Base-by-base conservation (phyloP, 2,888 invertebrate genomes). In the Lissocephala sabroskyi region DNA sequence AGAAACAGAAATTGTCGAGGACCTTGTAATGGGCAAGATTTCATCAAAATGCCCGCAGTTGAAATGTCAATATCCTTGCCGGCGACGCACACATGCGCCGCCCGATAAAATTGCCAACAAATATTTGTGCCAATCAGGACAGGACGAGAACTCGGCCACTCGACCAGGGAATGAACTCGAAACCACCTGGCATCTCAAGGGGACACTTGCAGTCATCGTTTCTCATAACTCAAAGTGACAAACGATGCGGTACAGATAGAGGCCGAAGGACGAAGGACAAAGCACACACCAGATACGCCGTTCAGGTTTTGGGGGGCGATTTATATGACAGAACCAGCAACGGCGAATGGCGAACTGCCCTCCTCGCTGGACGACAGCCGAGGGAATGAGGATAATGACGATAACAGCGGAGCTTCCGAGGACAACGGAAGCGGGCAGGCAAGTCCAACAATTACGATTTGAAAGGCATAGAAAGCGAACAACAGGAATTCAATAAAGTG, bases 101-200 rank as follows among this genome's bases (percentile, higher is more conserved):
- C 23, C 23, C 3, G 23, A 23, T 23, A 49, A 58, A 59, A 62
- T 62, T 65, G 65, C 58, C 65, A n/a, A 52, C 70, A 70, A 70
- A 74, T 68, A 74, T 68, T 74, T 68, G 74, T 68, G 66, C 56
- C 74, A 65, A 74, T 68, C 70, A 60, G 37, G 30, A 37, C 9
- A 37, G 37, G 2, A 37, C 4, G 3, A 17, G 16, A 7, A 17
- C 4, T 14, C 2, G n/a, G n/a, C n/a, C n/a, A n/a, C n/a, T n/a
- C n/a, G n/a, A n/a, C n/a, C n/a, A n/a, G n/a, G n/a, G n/a, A n/a
- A n/a, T n/a, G n/a, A n/a, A n/a, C n/a, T n/a, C n/a, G n/a, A n/a
- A n/a, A n/a, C 19, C 37, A 37, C 23, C 37, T 37, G 37, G 23
- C 23, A 23, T 23, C 7, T 23, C 7, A 7, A 23, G 23, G 7